phyloP scores from a whole-genome alignment of 37 sponge, comb jelly and placozoan species.

The Spongilla lacustris region DNA sequence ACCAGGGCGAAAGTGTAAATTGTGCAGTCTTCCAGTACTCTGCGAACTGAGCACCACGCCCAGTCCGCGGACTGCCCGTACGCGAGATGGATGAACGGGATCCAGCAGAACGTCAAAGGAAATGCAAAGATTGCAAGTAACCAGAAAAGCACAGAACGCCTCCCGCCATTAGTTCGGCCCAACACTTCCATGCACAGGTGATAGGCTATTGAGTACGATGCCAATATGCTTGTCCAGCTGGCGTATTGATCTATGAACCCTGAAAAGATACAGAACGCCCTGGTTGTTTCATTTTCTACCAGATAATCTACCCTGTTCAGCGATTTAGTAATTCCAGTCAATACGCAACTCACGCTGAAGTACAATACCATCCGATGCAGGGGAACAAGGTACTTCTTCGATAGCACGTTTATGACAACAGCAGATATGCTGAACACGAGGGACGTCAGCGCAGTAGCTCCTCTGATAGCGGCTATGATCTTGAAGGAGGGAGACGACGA shows the following conservation, averaged over 20 bases:
- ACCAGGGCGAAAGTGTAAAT: neutral
- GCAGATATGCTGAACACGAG: neutral
- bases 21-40: neutral
- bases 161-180: neutral
- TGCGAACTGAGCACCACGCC: neutral
- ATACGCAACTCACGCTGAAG: neutral
- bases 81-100: neutral
- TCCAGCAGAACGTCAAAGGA: neutral
- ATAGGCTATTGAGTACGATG: neutral
- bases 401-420: neutral
- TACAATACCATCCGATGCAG: neutral
- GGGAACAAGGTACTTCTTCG: neutral
- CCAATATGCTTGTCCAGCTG: neutral
- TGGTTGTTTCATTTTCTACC: neutral
- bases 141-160: neutral
- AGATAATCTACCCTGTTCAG: neutral
- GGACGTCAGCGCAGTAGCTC: neutral
- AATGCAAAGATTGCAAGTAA: neutral
- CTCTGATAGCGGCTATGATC: neutral
- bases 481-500: neutral
- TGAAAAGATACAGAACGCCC: neutral
- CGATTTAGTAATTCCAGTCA: neutral
- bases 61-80: neutral
- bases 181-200: neutral
- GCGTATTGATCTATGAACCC: neutral